phyloP scores from a whole-genome alignment of 2,888 invertebrate species.

The Phasia obesa region DNA sequence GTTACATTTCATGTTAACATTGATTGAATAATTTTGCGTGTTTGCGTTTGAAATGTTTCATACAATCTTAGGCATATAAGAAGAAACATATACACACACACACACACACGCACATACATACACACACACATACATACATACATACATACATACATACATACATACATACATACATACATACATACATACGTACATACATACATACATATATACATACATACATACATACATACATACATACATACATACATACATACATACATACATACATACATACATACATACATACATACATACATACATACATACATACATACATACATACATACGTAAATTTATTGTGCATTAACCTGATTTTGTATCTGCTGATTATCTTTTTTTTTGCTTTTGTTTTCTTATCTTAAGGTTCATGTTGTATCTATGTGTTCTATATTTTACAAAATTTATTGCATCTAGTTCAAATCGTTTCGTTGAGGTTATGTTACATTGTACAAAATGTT shows the following conservation, averaged over 20 bases:
- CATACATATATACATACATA: too few species aligned
- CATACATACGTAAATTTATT: not conserved
- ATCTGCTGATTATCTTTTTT: conserved; percentile 20
- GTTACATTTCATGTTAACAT: conserved; percentile 58
- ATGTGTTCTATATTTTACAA: conserved; percentile 19
- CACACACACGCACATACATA: not conserved
- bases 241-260: too few species aligned
- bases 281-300: too few species aligned
- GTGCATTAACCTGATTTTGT: conserved; percentile 33
- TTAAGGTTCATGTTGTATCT: not conserved
- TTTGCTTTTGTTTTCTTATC: conserved; percentile 15
- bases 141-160: too few species aligned
- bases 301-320: too few species aligned
- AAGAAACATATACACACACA: not conserved
- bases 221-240: too few species aligned
- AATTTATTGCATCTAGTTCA: conserved; percentile 28
- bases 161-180: too few species aligned
- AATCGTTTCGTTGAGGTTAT: conserved; percentile 29
- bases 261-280: too few species aligned
- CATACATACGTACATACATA: too few species aligned
- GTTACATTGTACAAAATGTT: too few species aligned
- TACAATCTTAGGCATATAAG: not conserved
- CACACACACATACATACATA: too few species aligned
- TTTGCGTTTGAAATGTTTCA: conserved; percentile 16
- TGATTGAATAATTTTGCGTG: conserved; percentile 67